Conservation (phyloP, 2,888 invertebrate genomes). For the Subacronicta megacephala region DNA sequence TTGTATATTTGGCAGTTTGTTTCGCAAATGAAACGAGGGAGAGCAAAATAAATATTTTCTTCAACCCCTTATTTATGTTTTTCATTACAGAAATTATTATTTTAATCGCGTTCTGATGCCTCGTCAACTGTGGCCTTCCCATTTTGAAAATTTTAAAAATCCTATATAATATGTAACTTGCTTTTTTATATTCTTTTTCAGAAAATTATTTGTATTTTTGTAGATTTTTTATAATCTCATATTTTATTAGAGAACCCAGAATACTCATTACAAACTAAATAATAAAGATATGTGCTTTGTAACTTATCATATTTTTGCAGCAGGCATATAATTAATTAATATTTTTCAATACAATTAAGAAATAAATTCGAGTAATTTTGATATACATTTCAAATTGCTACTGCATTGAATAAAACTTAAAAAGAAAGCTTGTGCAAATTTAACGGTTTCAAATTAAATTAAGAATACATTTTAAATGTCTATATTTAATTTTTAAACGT, state of each 20-base stretch:
- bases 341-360: background rate
- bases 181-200: background rate
- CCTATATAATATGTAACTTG: background rate
- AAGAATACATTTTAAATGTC: conserved; percentile 16
- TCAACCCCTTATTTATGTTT: conserved; percentile 1
- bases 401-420: background rate
- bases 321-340: background rate
- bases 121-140: background rate
- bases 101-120: background rate
- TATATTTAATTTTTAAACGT: conserved; percentile 7
- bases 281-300: background rate
- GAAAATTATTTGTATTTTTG: too few species aligned
- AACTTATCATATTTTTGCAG: background rate
- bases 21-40: background rate
- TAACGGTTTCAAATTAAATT: conserved; percentile 18
- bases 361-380: background rate
- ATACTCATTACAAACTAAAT: background rate
- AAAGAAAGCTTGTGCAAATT: background rate
- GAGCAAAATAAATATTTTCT: background rate
- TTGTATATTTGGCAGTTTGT: background rate
- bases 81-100: background rate
- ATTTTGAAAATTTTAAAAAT: background rate
- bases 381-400: too few species aligned
- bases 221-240: background rate
- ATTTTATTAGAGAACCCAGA: background rate